Conservation (phyloP, 2,113 vertebrate species). For the Corydoras maculifer region DNA sequence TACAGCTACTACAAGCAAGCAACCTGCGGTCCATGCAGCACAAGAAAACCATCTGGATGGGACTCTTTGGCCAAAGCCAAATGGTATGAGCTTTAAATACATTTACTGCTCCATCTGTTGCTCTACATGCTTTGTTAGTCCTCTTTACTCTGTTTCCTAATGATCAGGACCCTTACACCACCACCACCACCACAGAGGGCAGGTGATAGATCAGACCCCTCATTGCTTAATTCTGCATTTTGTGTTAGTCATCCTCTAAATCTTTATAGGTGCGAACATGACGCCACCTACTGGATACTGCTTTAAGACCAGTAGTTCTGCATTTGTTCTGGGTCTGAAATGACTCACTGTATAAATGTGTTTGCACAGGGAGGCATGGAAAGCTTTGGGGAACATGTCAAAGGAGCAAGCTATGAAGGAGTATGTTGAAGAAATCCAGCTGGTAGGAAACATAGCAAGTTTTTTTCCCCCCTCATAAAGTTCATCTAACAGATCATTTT, state of each 20-base stretch:
- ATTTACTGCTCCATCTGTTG: background rate
- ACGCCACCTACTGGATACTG: too few relatives aligned
- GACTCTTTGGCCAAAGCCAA: slow-evolving; percentile 83
- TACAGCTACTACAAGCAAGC: slow-evolving; percentile 92
- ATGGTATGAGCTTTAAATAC: slow-evolving; percentile 66
- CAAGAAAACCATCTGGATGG: slow-evolving; percentile 81
- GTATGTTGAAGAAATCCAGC: slow-evolving; percentile 94
- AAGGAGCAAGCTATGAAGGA: slow-evolving; percentile 93
- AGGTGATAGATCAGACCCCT: too few relatives aligned
- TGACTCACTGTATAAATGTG: background rate
- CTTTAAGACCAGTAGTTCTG: too few relatives aligned
- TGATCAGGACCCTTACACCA: too few relatives aligned
- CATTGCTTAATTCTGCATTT: too few relatives aligned
- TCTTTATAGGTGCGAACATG: background rate
- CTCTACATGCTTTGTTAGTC: background rate
- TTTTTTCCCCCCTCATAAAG: too few relatives aligned
- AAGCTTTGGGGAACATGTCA: slow-evolving; percentile 84
- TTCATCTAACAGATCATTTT: too few relatives aligned
- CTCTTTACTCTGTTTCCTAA: too few relatives aligned
- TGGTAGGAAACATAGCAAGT: slow-evolving; percentile 65
- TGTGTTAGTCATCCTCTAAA: too few relatives aligned
- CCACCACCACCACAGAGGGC: too few relatives aligned
- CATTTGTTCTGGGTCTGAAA: too few relatives aligned
- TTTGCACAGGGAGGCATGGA: slow-evolving; percentile 86
- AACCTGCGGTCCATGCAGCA: slow-evolving; percentile 79